Base-by-base conservation (phyloP, 92 coral and sea anemone species). In the Parazoanthus darwini region DNA sequence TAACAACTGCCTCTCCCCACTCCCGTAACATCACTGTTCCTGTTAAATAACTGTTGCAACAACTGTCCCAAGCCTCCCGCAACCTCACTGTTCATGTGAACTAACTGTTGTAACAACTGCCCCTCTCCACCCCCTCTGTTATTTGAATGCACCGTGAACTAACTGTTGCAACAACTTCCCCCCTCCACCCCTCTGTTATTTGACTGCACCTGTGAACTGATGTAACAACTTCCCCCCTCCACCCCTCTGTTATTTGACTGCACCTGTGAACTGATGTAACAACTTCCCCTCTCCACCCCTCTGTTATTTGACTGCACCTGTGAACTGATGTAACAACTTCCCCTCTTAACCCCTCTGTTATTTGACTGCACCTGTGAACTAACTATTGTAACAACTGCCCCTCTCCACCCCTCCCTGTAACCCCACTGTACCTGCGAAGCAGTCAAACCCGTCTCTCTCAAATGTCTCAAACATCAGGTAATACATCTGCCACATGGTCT, bases 371-470 rank as follows among this genome's bases (percentile, higher is more conserved):
- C 37, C 42, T 26, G 18, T 72, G 18, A 10, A 35, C 4, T 13
- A 33, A 72, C 33, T 5, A 42, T 37, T 72, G 15, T 25, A 26
- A 29, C 23, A 72, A 29, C 77, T 29, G 2, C 36, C 26, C n/a
- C 36, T 25, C 22, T 25, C 51, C 8, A 72, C 37, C 77, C 2
- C 11, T 14, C 74, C 25, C 33, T 3, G 13, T 7, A 9, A 26
- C 39, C 38, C 7, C 29, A 8, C 38, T 82, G 82, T 82, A 97
- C 99, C 99, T 92, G 94, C 88, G 89, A 97, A 97, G 91, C 91
- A 97, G 82, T 97, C 99, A 89, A 92, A 97, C 5, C 98, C 99
- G 77, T 97, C 99, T 85, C 95, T 95, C 88, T 97, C 98, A 79
- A 97, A 97, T 13, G 97, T 94, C 71, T 95, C 99, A 43, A 91